Base-by-base conservation (phyloP, 2,797 vertebrate species). In the Poecile montanus region DNA sequence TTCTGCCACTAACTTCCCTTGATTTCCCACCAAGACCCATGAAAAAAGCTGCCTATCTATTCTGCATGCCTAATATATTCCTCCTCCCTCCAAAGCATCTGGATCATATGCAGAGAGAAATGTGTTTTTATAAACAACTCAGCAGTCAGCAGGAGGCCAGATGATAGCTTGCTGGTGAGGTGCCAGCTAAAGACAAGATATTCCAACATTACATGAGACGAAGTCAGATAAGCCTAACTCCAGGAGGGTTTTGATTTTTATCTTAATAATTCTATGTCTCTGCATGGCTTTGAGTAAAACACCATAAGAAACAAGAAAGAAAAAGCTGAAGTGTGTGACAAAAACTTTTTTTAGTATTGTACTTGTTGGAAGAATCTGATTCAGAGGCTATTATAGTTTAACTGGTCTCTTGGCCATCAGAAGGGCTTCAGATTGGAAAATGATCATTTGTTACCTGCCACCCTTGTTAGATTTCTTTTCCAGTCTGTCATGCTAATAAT, bases 171-270 rank as follows among this genome's bases (percentile, higher is more conserved):
- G 45, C 58, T 93, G 73, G 76, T 88, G 60, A 94, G 48, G 83
- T 80, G 79, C 74, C 79, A 85, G 73, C 71, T 89, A 85, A 91
- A 67, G 83, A 86, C 66, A 87, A 82, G 63, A 79, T 79, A 85
- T 85, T 93, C 75, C 76, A 58, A 27, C 56, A 76, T 89, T 93
- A 90, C 17, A 91, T 58, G 32, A 93, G 75, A 87, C 32, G 9
- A 36, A 81, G 74, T 85, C 76, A 84, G 73, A 94, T 68, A 40
- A 93, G 50, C 68, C 56, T 65, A 79, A 95, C 57, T 71, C 80
- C 78, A 87, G 84, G 83, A 96, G 91, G 56, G 53, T 91, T 96
- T 96, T 89, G 72, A 89, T 94, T 93, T 96, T 88, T 81, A 50
- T 80, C 65, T 91, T 73, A 93, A 94, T 85, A 93, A 19, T 88